Conservation (phyloP, 2,888 invertebrate genomes). For the Tipula helvola region DNA sequence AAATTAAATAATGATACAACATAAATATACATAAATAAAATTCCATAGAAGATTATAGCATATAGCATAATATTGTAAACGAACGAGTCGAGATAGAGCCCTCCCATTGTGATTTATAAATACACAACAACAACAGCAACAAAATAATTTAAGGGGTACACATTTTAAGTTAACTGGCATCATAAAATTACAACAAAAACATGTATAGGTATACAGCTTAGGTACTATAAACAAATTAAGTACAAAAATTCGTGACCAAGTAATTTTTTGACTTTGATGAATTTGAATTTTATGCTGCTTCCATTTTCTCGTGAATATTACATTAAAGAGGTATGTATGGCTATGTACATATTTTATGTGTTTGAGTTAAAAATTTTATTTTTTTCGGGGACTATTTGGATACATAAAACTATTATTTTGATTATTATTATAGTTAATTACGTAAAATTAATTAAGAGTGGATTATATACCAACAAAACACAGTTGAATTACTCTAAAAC, state of each 20-base stretch:
- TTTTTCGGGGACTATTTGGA: not conserved
- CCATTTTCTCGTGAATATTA: not conserved
- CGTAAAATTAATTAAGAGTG: not conserved
- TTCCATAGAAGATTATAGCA: not conserved
- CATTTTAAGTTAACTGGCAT: not conserved
- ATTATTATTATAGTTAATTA: not conserved
- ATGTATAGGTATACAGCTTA: not conserved
- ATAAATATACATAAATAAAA: not conserved
- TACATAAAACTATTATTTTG: not conserved
- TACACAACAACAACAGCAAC: not conserved
- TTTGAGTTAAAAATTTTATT: not conserved
- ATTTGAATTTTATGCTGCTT: not conserved
- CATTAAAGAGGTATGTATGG: not conserved
- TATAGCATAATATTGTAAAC: not conserved
- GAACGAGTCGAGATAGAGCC: not conserved
- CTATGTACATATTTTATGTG: not conserved
- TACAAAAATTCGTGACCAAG: conserved; percentile 4
- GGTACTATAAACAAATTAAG: conserved; percentile 4
- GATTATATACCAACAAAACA: not conserved
- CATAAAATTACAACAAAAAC: not conserved
- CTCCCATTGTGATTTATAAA: not conserved
- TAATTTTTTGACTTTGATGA: not conserved
- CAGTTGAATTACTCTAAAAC: not conserved
- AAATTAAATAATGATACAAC: conserved; percentile 4
- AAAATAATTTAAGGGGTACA: not conserved